These are phyloP conservation scores for Lophius piscatorius DNA, from an alignment of 2,113 vertebrate genomes.

Conservation along the genomic window DNA sequence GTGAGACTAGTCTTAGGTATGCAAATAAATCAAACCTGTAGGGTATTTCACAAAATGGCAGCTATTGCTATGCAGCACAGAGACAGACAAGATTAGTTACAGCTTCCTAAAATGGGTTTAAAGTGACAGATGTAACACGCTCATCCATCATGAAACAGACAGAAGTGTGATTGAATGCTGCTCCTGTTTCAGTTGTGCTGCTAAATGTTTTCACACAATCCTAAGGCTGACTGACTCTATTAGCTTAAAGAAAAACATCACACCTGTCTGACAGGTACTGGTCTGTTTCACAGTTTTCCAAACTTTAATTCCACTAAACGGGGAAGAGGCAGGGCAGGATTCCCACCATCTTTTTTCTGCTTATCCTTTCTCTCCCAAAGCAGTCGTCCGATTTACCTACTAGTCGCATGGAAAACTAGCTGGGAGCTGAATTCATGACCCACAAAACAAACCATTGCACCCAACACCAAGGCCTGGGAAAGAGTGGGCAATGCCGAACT, in stretches of 20 bases:
- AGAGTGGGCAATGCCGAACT: too few relatives aligned
- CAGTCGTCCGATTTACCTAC: too few relatives aligned
- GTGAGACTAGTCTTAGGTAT: background rate
- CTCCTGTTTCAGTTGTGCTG: background rate
- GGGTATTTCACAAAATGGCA: slow-evolving; percentile 2
- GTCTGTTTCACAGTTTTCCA: background rate
- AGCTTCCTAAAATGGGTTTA: slow-evolving; percentile 1
- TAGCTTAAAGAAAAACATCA: background rate
- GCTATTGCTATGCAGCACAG: slow-evolving; percentile 1
- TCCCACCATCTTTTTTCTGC: too few relatives aligned
- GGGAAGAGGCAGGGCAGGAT: too few relatives aligned
- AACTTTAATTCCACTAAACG: background rate
- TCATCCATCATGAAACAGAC: slow-evolving; percentile 8
- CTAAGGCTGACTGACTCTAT: background rate
- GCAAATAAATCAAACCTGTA: background rate
- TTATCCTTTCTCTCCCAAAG: too few relatives aligned
- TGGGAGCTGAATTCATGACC: too few relatives aligned
- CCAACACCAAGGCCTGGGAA: too few relatives aligned
- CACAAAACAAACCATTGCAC: too few relatives aligned
- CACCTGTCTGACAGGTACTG: background rate
- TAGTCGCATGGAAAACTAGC: too few relatives aligned
- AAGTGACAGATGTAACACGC: too few relatives aligned
- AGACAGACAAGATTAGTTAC: slow-evolving; percentile 6
- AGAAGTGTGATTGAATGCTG: slow-evolving; percentile 3
- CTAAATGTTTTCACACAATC: background rate